Conservation (phyloP, 2,888 invertebrate genomes). For the Drosophila austrosaltans region DNA sequence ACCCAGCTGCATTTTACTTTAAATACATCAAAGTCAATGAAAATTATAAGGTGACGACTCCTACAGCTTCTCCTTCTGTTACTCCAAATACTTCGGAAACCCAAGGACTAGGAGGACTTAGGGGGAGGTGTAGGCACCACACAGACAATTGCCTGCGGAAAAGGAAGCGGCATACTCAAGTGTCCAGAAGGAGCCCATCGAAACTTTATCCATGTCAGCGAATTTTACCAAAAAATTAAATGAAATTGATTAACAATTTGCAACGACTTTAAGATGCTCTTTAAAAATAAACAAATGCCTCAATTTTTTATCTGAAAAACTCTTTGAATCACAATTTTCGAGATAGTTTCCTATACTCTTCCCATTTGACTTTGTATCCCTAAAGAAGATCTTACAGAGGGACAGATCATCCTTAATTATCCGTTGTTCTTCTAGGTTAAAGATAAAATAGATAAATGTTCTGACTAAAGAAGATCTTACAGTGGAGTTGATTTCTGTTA, state of each 20-base stretch:
- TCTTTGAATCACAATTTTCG: no score
- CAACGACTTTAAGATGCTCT: background rate
- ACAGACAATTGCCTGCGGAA: slow-evolving; percentile 7
- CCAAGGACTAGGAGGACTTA: slow-evolving; percentile 1
- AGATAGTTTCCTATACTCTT: no score
- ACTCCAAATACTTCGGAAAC: slow-evolving; percentile 4
- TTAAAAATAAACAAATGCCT: background rate
- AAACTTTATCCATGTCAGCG: slow-evolving; percentile 66
- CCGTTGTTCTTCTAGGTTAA: no score
- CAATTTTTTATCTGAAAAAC: no score
- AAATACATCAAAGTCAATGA: slow-evolving; percentile 64
- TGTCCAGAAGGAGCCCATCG: slow-evolving; percentile 24
- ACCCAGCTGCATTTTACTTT: slow-evolving; percentile 60
- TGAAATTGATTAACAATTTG: background rate
- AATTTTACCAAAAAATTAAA: slow-evolving; percentile 11
- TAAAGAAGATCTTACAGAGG: no score
- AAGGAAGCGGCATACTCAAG: slow-evolving; percentile 23
- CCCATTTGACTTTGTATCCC: no score
- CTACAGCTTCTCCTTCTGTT: slow-evolving; percentile 4
- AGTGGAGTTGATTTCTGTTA: no score
- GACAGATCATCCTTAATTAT: no score
- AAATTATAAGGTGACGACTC: slow-evolving; percentile 41
- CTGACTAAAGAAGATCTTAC: no score
- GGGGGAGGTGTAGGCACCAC: slow-evolving; percentile 4
- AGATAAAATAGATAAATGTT: no score